phyloP scores from a whole-genome alignment of 1,140 invertebrate species.

The Cotesia typhae region DNA sequence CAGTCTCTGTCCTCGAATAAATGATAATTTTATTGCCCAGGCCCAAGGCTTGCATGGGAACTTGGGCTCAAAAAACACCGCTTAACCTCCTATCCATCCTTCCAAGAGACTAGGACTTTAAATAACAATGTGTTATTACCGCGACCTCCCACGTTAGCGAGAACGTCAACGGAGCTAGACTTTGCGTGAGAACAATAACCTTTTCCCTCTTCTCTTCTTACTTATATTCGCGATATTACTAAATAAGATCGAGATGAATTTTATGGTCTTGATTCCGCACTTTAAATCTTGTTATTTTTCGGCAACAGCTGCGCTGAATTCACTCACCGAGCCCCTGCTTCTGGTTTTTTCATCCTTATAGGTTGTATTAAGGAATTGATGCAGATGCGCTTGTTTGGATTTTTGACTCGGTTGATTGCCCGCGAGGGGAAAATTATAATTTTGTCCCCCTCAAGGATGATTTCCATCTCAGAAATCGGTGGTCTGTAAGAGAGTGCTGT shows the following conservation, averaged over 20 bases:
- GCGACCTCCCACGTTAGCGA: conserved; percentile 40
- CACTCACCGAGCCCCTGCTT: not conserved
- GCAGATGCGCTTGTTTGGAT: conserved; percentile 49
- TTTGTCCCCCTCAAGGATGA: conserved; percentile 45
- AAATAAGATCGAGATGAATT: conserved; percentile 24
- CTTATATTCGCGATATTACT: not conserved
- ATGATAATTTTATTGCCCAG: conserved; percentile 59
- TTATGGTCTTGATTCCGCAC: conserved; percentile 1
- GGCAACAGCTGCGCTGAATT: conserved; percentile 38
- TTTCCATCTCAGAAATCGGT: conserved; percentile 17
- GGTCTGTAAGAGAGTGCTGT: not conserved
- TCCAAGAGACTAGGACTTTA: conserved; percentile 44
- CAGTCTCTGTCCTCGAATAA: conserved; percentile 50
- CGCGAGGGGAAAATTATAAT: conserved; percentile 44
- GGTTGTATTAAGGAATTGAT: conserved; percentile 31
- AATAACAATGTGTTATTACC: conserved; percentile 52
- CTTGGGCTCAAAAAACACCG: conserved; percentile 50
- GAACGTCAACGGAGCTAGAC: conserved; percentile 26
- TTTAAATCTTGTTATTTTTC: conserved; percentile 16
- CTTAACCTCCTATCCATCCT: conserved; percentile 47
- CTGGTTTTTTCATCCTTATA: too few relatives aligned
- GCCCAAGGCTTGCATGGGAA: conserved; percentile 45
- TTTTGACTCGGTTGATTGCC: conserved; percentile 49
- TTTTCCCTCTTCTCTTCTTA: not conserved
- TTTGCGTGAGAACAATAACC: not conserved